phyloP scores from a whole-genome alignment of 2,113 vertebrate genomes.

The Chloropsis hardwickii region DNA sequence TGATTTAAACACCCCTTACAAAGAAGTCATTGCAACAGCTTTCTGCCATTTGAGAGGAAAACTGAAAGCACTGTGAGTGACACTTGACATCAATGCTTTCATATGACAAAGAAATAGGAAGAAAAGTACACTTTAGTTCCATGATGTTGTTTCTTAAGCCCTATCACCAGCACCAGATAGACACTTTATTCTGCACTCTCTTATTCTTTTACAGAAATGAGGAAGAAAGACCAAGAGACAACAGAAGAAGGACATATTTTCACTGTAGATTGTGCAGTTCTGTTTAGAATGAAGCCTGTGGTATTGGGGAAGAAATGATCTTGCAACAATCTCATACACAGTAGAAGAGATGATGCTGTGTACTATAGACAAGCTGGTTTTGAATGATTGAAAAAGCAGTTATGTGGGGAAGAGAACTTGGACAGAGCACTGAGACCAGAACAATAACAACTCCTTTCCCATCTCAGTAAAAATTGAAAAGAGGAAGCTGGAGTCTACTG shows the following conservation, averaged over 20 bases:
- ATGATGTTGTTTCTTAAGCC: not conserved
- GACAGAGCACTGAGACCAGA: not conserved
- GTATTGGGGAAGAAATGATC: not conserved
- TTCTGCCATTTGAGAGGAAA: not conserved
- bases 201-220: not conserved
- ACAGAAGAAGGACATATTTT: not conserved
- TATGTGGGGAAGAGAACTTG: not conserved
- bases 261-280: not conserved
- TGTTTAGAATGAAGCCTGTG: not conserved
- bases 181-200: not conserved
- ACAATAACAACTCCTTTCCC: constrained; percentile 21
- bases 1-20: not conserved
- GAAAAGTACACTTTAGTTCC: not conserved
- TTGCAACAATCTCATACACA: not conserved
- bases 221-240: not conserved
- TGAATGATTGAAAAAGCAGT: not conserved
- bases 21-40: not conserved
- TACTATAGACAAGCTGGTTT: not conserved
- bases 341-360: not conserved
- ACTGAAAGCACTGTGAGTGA: not conserved
- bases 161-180: not conserved
- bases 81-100: not conserved
- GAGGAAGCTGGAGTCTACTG: constrained; percentile 15
- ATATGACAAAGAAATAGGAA: not conserved
- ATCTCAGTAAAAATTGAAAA: not conserved